phyloP scores from a whole-genome alignment of 2,797 vertebrate species.

The Erethizon dorsatum region DNA sequence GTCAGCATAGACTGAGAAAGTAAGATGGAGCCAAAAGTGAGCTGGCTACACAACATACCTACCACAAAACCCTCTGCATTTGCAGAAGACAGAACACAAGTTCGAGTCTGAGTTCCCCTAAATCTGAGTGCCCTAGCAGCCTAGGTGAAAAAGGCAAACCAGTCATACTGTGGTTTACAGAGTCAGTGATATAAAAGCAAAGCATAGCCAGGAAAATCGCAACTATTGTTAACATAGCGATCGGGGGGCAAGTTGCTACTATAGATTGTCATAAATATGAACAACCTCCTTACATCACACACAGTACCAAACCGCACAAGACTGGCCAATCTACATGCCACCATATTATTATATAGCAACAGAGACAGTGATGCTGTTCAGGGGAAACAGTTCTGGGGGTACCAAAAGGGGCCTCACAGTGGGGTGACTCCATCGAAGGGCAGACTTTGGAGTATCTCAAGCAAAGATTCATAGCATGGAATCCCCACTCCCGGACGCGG shows the following conservation, averaged over 20 bases:
- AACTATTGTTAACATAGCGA: not conserved
- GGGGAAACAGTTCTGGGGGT: not conserved
- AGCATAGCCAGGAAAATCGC: not conserved
- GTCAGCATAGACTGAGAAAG: conserved; percentile 29
- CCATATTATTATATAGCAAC: not conserved
- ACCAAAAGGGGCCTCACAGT: not conserved
- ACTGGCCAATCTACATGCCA: not conserved
- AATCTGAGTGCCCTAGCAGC: conserved; percentile 34
- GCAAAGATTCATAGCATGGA: not conserved
- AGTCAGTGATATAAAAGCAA: conserved; percentile 27
- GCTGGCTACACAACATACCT: conserved; percentile 31
- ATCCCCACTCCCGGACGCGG: not conserved
- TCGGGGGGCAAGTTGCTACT: conserved; percentile 2
- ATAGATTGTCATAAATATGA: conserved; percentile 3
- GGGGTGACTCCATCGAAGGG: not conserved
- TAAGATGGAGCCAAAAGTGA: conserved; percentile 4
- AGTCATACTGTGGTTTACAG: not conserved
- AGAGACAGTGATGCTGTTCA: not conserved
- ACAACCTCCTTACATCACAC: not conserved
- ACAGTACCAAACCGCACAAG: not conserved
- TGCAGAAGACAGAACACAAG: not conserved
- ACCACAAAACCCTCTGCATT: not conserved
- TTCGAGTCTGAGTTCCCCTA: conserved; percentile 47
- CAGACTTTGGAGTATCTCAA: not conserved
- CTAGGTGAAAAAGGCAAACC: not conserved